Percentiles rank a stretch among this genome's conserved stretches.
phyloP scores from a whole-genome alignment of 2,113 vertebrate genomes.

The Nasalis larvatus region DNA sequence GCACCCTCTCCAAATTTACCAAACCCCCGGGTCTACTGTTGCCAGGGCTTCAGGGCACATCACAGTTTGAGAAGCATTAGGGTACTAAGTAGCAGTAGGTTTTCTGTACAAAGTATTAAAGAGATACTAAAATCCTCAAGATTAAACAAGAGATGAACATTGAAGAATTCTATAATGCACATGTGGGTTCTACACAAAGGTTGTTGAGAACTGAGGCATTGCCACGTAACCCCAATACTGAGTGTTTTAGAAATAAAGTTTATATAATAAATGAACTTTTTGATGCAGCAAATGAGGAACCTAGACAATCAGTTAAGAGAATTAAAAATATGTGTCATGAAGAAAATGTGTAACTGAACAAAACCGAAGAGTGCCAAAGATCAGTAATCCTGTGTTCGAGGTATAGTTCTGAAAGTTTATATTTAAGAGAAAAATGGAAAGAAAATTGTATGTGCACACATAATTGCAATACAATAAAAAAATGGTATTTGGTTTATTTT shows the following conservation, averaged over 20 bases:
- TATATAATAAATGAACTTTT: background rate
- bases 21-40: background rate
- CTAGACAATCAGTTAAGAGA: background rate
- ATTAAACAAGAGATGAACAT: background rate
- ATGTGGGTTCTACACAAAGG: background rate
- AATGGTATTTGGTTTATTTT: background rate
- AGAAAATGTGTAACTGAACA: background rate
- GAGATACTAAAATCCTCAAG: background rate
- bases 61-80: background rate
- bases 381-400: background rate
- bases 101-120: background rate
- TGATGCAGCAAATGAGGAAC: background rate
- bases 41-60: background rate
- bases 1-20: background rate
- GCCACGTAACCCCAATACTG: background rate
- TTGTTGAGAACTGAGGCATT: background rate
- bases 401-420: background rate
- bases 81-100: background rate
- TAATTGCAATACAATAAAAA: background rate
- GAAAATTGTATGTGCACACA: background rate
- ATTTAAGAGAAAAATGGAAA: background rate
- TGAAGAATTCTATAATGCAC: background rate
- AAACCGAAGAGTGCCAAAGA: background rate
- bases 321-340: background rate
- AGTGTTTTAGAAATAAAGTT: background rate